These are phyloP conservation scores for Crypturellus tataupa DNA, from an alignment of 2,797 vertebrate genomes.

Conservation along the genomic window DNA sequence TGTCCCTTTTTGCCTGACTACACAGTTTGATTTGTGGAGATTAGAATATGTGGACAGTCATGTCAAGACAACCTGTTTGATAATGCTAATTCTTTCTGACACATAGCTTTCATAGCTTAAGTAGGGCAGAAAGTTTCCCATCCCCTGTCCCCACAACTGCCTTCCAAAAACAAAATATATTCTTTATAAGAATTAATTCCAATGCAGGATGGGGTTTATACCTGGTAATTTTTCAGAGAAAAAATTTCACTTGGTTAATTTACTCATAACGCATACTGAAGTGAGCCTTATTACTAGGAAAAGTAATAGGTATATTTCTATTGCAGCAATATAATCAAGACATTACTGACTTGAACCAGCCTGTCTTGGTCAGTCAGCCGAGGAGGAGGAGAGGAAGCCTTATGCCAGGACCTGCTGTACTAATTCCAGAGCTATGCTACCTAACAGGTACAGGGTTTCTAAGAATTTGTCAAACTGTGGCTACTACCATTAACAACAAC, in stretches of 20 bases:
- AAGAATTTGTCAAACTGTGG: background rate
- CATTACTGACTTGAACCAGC: conserved; percentile 89
- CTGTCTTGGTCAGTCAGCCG: conserved; percentile 88
- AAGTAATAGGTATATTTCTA: background rate
- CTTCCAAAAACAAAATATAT: background rate
- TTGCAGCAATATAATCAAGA: conserved; percentile 91
- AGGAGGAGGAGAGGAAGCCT: conserved; percentile 80
- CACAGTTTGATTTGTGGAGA: background rate
- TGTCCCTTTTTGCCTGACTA: background rate
- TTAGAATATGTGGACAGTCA: background rate
- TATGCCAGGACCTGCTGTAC: conserved; percentile 84
- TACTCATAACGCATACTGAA: background rate
- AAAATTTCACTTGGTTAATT: background rate
- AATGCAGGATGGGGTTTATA: background rate
- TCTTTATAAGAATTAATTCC: background rate
- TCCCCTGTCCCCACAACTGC: no score
- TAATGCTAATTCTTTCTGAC: background rate
- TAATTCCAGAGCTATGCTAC: conserved; percentile 94
- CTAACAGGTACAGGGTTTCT: conserved; percentile 85
- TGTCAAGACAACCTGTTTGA: background rate
- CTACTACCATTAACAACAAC: background rate
- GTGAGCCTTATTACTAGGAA: background rate
- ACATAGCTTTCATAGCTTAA: background rate
- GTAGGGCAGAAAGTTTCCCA: background rate
- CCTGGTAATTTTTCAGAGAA: background rate